phyloP scores from a whole-genome alignment of 2,888 invertebrate species.

The Schizaphis graminum region DNA sequence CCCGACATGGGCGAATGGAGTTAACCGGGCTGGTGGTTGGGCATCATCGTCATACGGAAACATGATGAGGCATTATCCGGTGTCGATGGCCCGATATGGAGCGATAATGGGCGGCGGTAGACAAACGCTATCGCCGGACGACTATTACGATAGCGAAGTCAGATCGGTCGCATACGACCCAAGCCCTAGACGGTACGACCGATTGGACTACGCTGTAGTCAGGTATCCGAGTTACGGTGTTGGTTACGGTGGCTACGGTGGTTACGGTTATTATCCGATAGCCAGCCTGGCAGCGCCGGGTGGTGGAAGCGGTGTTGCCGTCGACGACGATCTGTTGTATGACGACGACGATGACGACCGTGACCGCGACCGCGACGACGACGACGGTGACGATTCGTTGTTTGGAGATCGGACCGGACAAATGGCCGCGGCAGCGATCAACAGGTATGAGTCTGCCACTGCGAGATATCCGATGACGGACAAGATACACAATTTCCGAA shows the following conservation, averaged over 20 bases:
- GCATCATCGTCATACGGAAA: background rate
- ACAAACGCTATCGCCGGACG: slow-evolving; percentile 29
- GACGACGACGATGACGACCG: slow-evolving; percentile 5
- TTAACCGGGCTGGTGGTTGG: slow-evolving; percentile 11
- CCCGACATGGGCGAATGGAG: background rate
- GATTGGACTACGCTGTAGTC: slow-evolving; percentile 56
- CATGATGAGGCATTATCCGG: slow-evolving; percentile 52
- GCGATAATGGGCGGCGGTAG: background rate
- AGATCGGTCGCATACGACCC: background rate
- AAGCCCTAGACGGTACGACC: slow-evolving; percentile 26
- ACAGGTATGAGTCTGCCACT: background rate
- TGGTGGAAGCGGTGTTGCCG: background rate
- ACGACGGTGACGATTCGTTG: background rate
- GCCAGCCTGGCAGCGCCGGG: background rate
- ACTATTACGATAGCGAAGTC: slow-evolving; percentile 29
- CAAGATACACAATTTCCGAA: slow-evolving; percentile 57
- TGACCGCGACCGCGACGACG: background rate
- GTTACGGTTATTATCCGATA: background rate
- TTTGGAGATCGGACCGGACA: background rate
- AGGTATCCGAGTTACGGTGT: slow-evolving; percentile 48
- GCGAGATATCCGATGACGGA: background rate
- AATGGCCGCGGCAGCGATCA: background rate
- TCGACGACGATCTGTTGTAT: background rate
- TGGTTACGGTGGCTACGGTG: background rate
- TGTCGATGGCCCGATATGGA: slow-evolving; percentile 16